A percentile compares a stretch with the other conserved stretches of the same genome.
These are phyloP conservation scores for Sebastes hopkinsi DNA, from an alignment of 2,797 vertebrate genomes.

Conservation along the genomic window DNA sequence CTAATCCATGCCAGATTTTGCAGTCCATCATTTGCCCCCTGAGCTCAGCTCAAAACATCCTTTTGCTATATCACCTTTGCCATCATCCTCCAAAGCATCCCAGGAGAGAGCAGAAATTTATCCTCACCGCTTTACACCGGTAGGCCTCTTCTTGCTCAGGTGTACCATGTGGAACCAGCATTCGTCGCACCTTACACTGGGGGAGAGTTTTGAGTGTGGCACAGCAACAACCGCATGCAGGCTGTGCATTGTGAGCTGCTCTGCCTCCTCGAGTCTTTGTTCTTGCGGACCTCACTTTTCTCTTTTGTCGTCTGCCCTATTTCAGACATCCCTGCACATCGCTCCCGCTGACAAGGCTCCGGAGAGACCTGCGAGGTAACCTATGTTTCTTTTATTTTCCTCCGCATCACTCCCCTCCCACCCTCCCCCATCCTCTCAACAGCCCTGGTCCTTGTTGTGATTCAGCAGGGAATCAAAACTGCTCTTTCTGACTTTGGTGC, in stretches of 20 bases:
- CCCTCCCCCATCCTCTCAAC: slow-evolving; percentile 51
- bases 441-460: slow-evolving; percentile 61
- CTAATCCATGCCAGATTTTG: slow-evolving; percentile 74
- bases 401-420: slow-evolving; percentile 36
- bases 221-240: slow-evolving; percentile 67
- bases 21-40: slow-evolving; percentile 49
- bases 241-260: slow-evolving; percentile 63
- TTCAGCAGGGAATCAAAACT: slow-evolving; percentile 56
- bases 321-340: slow-evolving; percentile 91
- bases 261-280: slow-evolving; percentile 77
- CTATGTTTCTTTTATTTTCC: slow-evolving; percentile 58
- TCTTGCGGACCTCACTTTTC: slow-evolving; percentile 72
- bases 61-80: slow-evolving; percentile 51
- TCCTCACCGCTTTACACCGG: background rate
- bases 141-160: slow-evolving; percentile 43
- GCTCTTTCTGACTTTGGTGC: slow-evolving; percentile 24
- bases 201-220: slow-evolving; percentile 77
- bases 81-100: slow-evolving; percentile 41
- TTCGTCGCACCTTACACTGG: slow-evolving; percentile 45
- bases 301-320: slow-evolving; percentile 78
- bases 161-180: slow-evolving; percentile 76
- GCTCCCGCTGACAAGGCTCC: slow-evolving; percentile 86
- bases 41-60: slow-evolving; percentile 43
- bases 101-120: slow-evolving; percentile 27
- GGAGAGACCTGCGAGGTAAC: slow-evolving; percentile 94